Percentiles rank a stretch among this genome's conserved stretches.
phyloP scores from a whole-genome alignment of 1,140 invertebrate genomes.

The Nephila pilipes region DNA sequence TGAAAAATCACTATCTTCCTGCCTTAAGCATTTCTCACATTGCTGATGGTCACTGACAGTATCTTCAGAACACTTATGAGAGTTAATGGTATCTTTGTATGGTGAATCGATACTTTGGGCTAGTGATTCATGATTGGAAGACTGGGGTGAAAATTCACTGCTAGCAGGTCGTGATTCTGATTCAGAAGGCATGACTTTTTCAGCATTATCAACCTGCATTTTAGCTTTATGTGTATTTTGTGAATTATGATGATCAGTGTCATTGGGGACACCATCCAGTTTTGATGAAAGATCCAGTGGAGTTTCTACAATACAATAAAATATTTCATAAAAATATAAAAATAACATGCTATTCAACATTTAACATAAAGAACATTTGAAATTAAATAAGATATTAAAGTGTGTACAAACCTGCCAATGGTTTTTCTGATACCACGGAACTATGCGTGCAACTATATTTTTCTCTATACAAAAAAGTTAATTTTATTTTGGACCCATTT shows the following conservation, averaged over 20 bases:
- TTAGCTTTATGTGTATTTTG: constrained; percentile 14
- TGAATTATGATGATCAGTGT: constrained; percentile 37
- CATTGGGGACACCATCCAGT: not conserved
- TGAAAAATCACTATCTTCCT: constrained; percentile 55
- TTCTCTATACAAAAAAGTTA: too few relatives aligned
- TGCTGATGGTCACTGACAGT: constrained; percentile 23
- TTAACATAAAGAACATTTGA: not conserved
- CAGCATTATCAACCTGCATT: not conserved
- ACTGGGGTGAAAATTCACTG: constrained; percentile 59
- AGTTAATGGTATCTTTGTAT: constrained; percentile 47
- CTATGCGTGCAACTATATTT: too few relatives aligned
- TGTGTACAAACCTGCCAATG: too few relatives aligned
- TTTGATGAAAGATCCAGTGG: constrained; percentile 67
- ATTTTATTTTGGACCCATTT: too few relatives aligned
- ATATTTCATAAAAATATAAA: too few relatives aligned
- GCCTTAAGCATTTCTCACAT: constrained; percentile 20
- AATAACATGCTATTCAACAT: too few relatives aligned
- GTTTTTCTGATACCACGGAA: too few relatives aligned
- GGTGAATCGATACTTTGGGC: constrained; percentile 37
- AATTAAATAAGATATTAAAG: not conserved
- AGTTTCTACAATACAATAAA: constrained; percentile 23
- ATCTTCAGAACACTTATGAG: constrained; percentile 49
- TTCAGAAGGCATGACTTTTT: constrained; percentile 26
- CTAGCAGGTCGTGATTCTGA: constrained; percentile 41
- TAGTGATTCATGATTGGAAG: constrained; percentile 61